Conservation (phyloP, 2,113 vertebrate species). For the Forbesichthys papilliferus region DNA sequence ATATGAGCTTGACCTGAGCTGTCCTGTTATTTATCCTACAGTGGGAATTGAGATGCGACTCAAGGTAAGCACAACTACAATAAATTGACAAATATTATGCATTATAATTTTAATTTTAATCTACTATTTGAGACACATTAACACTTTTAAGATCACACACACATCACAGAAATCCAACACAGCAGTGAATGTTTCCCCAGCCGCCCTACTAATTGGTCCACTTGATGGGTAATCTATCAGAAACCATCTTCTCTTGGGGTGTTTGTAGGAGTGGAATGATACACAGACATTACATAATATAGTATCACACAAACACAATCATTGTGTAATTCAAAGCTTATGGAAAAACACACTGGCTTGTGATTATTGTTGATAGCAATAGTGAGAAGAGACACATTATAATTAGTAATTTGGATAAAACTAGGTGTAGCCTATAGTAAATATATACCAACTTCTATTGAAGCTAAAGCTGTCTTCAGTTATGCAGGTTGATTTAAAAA, state of each 20-base stretch:
- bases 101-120: conserved; percentile 61
- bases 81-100: conserved; percentile 14
- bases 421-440: neutral
- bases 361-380: conserved; percentile 36
- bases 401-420: conserved; percentile 15
- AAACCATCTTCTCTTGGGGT: conserved; percentile 31
- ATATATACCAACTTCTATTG: conserved; percentile 1
- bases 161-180: conserved; percentile 65
- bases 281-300: conserved; percentile 67
- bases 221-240: conserved; percentile 16
- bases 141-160: conserved; percentile 75
- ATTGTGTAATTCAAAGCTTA: conserved; percentile 62
- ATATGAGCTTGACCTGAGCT: too few species aligned
- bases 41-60: neutral
- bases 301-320: conserved; percentile 67
- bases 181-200: conserved; percentile 61
- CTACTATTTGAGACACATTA: conserved; percentile 76
- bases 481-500: neutral
- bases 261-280: conserved; percentile 28
- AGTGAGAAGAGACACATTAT: conserved; percentile 40
- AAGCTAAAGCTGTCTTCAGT: conserved; percentile 33
- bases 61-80: neutral
- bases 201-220: conserved; percentile 49
- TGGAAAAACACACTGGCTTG: conserved; percentile 43
- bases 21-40: neutral